These are phyloP conservation scores for Pyralis farinalis DNA, from an alignment of 2,888 invertebrate species.

Conservation along the genomic window DNA sequence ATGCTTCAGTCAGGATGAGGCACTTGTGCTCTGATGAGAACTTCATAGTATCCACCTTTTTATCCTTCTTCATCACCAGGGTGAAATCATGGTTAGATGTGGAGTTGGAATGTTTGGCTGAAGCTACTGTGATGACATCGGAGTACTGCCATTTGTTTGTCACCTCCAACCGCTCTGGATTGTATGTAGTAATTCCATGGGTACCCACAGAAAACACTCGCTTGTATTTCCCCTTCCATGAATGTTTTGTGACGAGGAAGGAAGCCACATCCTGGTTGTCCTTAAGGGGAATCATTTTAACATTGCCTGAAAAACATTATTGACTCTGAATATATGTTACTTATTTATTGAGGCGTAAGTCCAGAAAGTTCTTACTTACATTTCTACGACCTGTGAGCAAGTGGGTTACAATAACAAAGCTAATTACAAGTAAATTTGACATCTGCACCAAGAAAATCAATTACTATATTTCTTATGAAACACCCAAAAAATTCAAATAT, in stretches of 20 bases:
- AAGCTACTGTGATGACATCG: slow-evolving; percentile 88
- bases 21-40: slow-evolving; percentile 98
- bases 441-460: too few species aligned
- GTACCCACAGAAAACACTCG: slow-evolving; percentile 98
- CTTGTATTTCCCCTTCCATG: slow-evolving; percentile 99
- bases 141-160: slow-evolving; percentile 96
- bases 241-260: slow-evolving; percentile 98
- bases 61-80: slow-evolving; percentile 92
- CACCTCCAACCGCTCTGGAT: slow-evolving; percentile 82
- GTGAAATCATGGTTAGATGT: slow-evolving; percentile 85
- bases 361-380: slow-evolving; percentile 7
- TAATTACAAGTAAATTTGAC: slow-evolving; percentile 1
- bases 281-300: slow-evolving; percentile 89
- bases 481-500: too few species aligned
- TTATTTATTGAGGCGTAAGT: not conserved
- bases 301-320: slow-evolving; percentile 64
- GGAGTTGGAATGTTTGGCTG: slow-evolving; percentile 79
- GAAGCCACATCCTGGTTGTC: slow-evolving; percentile 98
- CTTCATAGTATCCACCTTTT: slow-evolving; percentile 95
- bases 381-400: slow-evolving; percentile 24
- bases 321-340: too few species aligned
- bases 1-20: slow-evolving; percentile 94
- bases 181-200: slow-evolving; percentile 97
- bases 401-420: slow-evolving; percentile 31
- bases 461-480: too few species aligned